These are phyloP conservation scores for Neogobius melanostomus DNA, from an alignment of 2,113 vertebrate genomes.

Conservation along the genomic window DNA sequence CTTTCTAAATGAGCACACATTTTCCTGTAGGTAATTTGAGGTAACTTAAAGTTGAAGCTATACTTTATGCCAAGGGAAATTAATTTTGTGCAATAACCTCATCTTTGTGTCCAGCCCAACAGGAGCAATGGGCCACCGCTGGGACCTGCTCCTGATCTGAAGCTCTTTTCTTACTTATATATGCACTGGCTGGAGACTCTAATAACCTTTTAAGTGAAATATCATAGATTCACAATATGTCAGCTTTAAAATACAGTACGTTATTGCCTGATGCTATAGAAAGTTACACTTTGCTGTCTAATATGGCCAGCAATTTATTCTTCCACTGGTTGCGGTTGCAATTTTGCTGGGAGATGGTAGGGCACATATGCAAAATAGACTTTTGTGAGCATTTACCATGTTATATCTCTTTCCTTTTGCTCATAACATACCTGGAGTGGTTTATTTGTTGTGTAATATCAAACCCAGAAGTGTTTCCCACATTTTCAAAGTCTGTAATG, in stretches of 20 bases:
- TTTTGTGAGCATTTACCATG: too few species aligned
- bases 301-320: too few species aligned
- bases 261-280: neutral
- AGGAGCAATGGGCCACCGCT: neutral
- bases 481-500: too few species aligned
- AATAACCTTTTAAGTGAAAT: neutral
- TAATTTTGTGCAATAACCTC: neutral
- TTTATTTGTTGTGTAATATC: too few species aligned
- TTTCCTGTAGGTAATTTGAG: neutral
- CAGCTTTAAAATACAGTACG: neutral
- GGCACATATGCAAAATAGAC: too few species aligned
- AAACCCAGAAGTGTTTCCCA: too few species aligned
- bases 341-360: too few species aligned
- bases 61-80: slow-evolving; percentile 2
- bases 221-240: neutral
- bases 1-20: neutral
- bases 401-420: too few species aligned
- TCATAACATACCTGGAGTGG: too few species aligned
- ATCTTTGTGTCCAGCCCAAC: neutral
- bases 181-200: neutral
- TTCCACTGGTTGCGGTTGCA: too few species aligned
- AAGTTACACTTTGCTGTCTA: neutral
- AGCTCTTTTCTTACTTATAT: neutral
- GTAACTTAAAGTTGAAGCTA: slow-evolving; percentile 1
- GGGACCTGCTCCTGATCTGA: slow-evolving; percentile 3